Evolutionary conservation across 2,888 invertebrate species (phyloP), one percentile per base, ranked within the genome.

Genomic region (Cyclophora punctaria): DNA sequence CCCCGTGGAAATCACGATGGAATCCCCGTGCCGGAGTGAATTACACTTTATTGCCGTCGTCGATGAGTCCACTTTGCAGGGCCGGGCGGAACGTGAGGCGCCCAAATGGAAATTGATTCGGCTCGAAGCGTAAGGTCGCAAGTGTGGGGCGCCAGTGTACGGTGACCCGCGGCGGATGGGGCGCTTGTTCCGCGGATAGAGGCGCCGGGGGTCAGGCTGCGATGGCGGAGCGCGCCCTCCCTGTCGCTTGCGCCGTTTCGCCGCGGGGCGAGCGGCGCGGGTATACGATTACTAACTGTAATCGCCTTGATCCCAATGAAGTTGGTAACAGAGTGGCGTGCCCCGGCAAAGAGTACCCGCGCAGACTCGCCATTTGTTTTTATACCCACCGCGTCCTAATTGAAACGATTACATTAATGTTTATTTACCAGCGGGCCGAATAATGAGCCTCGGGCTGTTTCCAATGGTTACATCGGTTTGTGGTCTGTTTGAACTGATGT

Each of bases 271-370:
- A 79, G 80, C 70, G 78, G 75, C 73, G 79, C 73, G 80, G 80
- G 80, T 75, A 75, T 75, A 69, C 81, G 80, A 82, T 83, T 82
- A 80, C 80, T 70, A 71, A 71, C 74, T 73, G 84, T 84, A 83
- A 85, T 86, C 83, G 81, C 73, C 80, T 76, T 82, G 83, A 83
- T 83, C 82, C 80, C 83, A 66, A 80, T 81, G 81, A 83, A 81
- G 83, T 81, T 79, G 76, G 78, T 73, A 80, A 80, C 81, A 70
- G 76, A 78, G 75, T 78, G 75, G 65, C 69, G 66, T 65, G 71
- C 59, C 68, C 66, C 62, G 58, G 49, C 44, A 44, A 4, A 44
- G 44, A 44, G 58, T 58, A 37, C 62, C 58, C 48, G 4, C 51
- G 49, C 56, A 52, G 48, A 66, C 57, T 55, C 52, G 56, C 56